Percentiles rank a stretch among this genome's conserved stretches.
Evolutionary conservation across 2,888 invertebrate species (phyloP).

Genomic region (Diarsia mendica): DNA sequence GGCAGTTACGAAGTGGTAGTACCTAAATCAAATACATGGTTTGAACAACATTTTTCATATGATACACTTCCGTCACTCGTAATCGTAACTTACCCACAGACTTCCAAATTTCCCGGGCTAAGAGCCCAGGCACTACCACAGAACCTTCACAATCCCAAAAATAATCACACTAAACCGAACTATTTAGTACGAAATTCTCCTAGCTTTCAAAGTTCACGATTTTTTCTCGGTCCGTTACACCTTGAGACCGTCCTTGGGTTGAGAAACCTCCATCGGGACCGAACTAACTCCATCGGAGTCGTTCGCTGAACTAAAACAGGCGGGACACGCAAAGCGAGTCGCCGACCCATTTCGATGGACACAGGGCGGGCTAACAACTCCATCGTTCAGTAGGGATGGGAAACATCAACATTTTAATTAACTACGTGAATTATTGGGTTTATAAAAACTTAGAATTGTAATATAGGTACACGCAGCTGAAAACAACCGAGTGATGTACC

Average conservation of each 20-base stretch:
- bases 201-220: slow-evolving; percentile 18
- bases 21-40: not conserved
- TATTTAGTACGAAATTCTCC: slow-evolving; percentile 46
- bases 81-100: slow-evolving; percentile 41
- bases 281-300: slow-evolving; percentile 53
- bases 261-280: slow-evolving; percentile 34
- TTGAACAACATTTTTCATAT: not conserved
- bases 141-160: slow-evolving; percentile 24
- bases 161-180: slow-evolving; percentile 44
- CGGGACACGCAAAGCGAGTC: slow-evolving; percentile 60
- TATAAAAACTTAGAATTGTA: not conserved
- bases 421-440: not conserved
- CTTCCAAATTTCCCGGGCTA: not conserved
- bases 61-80: not conserved
- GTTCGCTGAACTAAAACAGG: slow-evolving; percentile 63
- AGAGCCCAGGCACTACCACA: slow-evolving; percentile 4
- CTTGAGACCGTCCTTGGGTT: slow-evolving; percentile 60
- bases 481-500: not conserved
- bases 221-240: slow-evolving; percentile 27
- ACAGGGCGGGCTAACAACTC: slow-evolving; percentile 40
- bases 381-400: slow-evolving; percentile 46
- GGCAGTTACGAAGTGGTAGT: not conserved
- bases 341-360: slow-evolving; percentile 60
- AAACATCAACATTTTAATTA: not conserved
- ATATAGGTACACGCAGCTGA: not conserved